Conservation (phyloP, 2,888 invertebrate species). For the Halictus ligatus region DNA sequence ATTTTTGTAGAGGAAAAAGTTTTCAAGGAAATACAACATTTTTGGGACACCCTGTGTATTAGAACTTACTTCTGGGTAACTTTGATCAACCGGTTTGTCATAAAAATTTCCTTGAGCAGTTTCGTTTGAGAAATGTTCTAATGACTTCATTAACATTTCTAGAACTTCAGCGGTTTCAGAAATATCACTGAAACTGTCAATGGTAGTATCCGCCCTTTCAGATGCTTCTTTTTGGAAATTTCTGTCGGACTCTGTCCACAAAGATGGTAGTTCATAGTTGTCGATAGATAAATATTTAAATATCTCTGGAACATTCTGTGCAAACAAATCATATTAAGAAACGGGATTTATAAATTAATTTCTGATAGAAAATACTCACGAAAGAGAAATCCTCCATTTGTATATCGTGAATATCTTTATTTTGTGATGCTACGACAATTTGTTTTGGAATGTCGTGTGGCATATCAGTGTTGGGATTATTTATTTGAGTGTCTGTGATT, state of each 20-base stretch:
- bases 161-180: not conserved
- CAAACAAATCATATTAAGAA: not conserved
- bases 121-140: not conserved
- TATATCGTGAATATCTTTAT: not conserved
- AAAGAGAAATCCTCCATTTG: not conserved
- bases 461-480: not conserved
- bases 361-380: conserved; percentile 5
- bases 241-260: not conserved
- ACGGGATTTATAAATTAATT: not conserved
- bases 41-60: too few species aligned
- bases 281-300: not conserved
- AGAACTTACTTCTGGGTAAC: conserved; percentile 20
- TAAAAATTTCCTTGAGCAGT: not conserved
- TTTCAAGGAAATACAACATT: too few species aligned
- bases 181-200: not conserved
- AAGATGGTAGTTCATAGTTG: not conserved
- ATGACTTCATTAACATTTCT: conserved; percentile 29
- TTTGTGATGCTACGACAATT: not conserved
- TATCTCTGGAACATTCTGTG: conserved; percentile 15
- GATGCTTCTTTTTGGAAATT: not conserved
- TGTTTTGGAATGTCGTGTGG: not conserved
- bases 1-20: too few species aligned
- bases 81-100: not conserved
- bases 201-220: not conserved
- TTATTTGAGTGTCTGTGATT: not conserved